Conservation (phyloP, 2,113 vertebrate species). For the Cyphomyrus discorhynchus region DNA sequence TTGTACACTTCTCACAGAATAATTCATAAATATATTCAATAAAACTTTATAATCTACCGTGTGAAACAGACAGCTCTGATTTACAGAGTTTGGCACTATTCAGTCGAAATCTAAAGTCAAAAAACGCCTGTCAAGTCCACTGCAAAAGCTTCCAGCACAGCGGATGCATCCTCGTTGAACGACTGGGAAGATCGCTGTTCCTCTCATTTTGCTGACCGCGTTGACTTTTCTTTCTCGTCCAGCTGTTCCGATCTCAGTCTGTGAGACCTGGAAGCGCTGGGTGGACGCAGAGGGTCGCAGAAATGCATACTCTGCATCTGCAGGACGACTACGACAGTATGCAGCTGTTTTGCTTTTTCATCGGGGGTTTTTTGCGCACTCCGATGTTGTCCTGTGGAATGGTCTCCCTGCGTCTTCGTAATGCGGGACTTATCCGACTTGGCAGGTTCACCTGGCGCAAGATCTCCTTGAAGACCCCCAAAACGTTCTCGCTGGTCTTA, state of each 20-base stretch:
- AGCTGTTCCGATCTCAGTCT: not conserved
- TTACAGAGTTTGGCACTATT: not conserved
- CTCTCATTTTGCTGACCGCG: not conserved
- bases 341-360: constrained; percentile 52
- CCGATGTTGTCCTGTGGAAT: constrained; percentile 18
- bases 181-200: not conserved
- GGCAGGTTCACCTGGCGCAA: constrained; percentile 49
- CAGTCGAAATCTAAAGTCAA: not conserved
- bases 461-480: constrained; percentile 48
- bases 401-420: constrained; percentile 39
- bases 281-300: not conserved
- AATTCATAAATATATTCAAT: not conserved
- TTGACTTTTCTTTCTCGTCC: too few species aligned
- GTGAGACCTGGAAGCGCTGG: not conserved
- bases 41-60: not conserved
- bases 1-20: not conserved
- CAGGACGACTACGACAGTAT: constrained; percentile 44
- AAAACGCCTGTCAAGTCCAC: not conserved
- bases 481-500: constrained; percentile 47
- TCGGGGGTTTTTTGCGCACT: constrained; percentile 23
- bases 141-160: not conserved
- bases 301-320: not conserved
- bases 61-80: not conserved
- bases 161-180: not conserved
- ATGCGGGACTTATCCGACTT: constrained; percentile 41